These are phyloP conservation scores for human (Homo sapiens) DNA, from an alignment of 2,113 vertebrate genomes.

Conservation along the genomic window DNA sequence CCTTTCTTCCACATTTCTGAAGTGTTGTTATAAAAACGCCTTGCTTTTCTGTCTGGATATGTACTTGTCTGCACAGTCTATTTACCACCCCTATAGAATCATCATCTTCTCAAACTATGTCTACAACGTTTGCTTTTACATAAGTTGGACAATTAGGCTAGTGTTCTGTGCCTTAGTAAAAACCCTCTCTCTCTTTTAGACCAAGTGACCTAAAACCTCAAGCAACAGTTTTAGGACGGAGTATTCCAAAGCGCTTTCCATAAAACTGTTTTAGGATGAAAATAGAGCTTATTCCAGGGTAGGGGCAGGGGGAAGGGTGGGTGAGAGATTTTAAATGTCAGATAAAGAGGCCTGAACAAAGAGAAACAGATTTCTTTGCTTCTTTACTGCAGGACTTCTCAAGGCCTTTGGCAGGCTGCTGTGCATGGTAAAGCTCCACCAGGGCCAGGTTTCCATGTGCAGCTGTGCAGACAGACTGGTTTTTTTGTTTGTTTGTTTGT, in stretches of 20 bases:
- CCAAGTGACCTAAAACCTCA: background rate
- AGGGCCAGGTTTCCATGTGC: background rate
- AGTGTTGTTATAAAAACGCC: background rate
- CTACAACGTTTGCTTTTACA: background rate
- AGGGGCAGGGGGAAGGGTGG: background rate
- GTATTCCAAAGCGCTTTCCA: background rate
- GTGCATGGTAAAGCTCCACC: rapidly evolving
- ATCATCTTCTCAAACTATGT: background rate
- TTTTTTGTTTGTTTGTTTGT: no score
- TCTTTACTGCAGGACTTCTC: background rate
- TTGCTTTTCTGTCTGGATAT: background rate
- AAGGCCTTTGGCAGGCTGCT: background rate
- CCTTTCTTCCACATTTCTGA: background rate
- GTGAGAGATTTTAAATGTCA: background rate
- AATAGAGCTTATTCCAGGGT: background rate
- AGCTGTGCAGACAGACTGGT: background rate
- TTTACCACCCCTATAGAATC: background rate
- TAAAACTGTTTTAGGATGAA: background rate
- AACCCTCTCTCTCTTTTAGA: background rate
- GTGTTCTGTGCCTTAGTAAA: background rate
- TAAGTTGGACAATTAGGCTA: background rate
- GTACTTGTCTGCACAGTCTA: background rate
- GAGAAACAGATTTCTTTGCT: background rate
- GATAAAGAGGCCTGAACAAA: background rate
- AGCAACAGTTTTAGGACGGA: background rate